Conservation (phyloP, 1,140 invertebrate genomes). For the Pogonognathellus flavescens region DNA sequence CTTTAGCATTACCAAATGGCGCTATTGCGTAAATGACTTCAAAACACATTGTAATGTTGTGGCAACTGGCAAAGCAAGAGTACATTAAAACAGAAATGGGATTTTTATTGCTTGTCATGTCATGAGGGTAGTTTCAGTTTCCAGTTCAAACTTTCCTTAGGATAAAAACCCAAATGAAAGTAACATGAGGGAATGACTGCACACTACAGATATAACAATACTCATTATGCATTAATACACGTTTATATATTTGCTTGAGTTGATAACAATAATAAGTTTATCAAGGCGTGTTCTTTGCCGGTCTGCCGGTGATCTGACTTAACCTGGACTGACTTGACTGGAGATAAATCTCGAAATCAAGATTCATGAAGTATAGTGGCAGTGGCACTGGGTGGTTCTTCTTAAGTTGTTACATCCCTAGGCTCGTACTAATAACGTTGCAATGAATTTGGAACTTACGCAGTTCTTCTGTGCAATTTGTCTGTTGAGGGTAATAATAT, state of each 20-base stretch:
- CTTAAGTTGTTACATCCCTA: constrained; percentile 7
- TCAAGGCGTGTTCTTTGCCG: constrained; percentile 15
- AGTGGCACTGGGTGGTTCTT: constrained; percentile 26
- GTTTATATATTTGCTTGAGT: too few relatives aligned
- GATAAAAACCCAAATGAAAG: too few relatives aligned
- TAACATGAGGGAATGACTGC: too few relatives aligned
- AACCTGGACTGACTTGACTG: background rate
- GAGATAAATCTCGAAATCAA: constrained; percentile 9
- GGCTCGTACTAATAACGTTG: constrained; percentile 1
- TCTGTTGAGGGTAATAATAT: background rate
- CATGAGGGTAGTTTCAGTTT: constrained; percentile 26
- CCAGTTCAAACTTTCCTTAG: background rate
- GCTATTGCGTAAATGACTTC: constrained; percentile 23
- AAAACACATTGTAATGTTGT: constrained; percentile 40
- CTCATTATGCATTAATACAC: too few relatives aligned
- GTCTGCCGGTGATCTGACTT: constrained; percentile 6
- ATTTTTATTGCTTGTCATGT: constrained; percentile 47
- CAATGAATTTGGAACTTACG: constrained; percentile 16
- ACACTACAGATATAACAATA: too few relatives aligned
- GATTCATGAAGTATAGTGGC: background rate
- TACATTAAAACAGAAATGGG: constrained; percentile 46
- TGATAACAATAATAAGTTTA: too few relatives aligned
- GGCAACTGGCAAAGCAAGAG: constrained; percentile 28
- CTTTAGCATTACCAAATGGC: background rate
- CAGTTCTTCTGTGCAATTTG: constrained; percentile 10